Base-by-base conservation (phyloP, 2,888 invertebrate species). In the Drosophila melanosoma region DNA sequence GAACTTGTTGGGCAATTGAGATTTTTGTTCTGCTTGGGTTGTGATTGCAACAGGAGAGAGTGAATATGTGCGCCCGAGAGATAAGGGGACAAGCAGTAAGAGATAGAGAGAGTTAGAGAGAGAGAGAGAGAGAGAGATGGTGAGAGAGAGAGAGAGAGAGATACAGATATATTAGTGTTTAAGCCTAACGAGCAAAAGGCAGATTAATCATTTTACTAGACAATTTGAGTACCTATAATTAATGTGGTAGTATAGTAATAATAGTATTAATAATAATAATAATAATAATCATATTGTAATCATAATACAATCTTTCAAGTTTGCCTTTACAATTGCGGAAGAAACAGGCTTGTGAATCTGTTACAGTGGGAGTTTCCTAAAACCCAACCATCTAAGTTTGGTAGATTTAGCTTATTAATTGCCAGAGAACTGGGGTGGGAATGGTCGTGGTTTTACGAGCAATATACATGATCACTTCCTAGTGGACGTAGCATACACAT, bases 1-100 rank as follows among this genome's bases (percentile, higher is more conserved):
- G 75, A 79, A 81, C 79, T 59, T 51, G 35, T 53, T 11, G 32
- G 32, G 32, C 11, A 23, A 15, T 48, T 33, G 33, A 1, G 4
- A 4, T n/a, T 12, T 17, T 12, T 17, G 17, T 7, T 15, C 11
- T 36, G 10, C 10, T 15, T 33, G 42, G 8, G n/a, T 20, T 15
- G 8, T n/a, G 23, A 63, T 35, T 58, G 63, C 63, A 48, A 10
- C 42, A 45, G 8, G 8, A 45, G 20, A 8, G 45, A 23, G 45
- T 17, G 8, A 4, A 20, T 12, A 12, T 12, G 20, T 20, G 40
- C 17, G n/a, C n/a, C 17, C 17, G 8, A 48, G 2, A 15, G 23
- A 23, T 3, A 26, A 15, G 17, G 17, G 15, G 45, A 8, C 23
- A 7, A 7, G 8, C 23, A 15, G 8, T 4, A 8, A 1, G n/a